A percentile compares a stretch with the other conserved stretches of the same genome.
Conservation (phyloP, 2,113 vertebrate species). For the Piaya cayana region DNA sequence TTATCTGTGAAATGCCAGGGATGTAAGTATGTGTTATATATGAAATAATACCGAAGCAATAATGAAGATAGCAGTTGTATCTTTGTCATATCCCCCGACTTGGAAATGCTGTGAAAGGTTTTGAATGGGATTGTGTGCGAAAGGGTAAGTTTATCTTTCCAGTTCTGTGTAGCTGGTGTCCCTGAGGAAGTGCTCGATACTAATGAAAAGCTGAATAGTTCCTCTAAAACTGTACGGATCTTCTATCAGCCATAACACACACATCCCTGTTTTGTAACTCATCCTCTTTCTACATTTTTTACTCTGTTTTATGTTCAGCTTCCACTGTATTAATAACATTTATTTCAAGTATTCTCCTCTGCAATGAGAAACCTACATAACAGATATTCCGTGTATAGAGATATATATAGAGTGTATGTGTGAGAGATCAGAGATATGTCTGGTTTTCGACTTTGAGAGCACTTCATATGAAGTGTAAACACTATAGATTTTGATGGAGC, state of each 20-base stretch:
- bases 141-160: constrained; percentile 52
- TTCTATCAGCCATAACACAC: neutral
- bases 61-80: constrained; percentile 18
- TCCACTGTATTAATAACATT: constrained; percentile 12
- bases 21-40: neutral
- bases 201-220: constrained; percentile 32
- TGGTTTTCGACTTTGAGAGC: neutral
- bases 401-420: neutral
- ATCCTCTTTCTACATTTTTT: neutral
- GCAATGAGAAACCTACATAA: constrained; percentile 13
- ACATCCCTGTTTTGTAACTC: neutral
- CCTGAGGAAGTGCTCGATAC: constrained; percentile 3
- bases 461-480: neutral
- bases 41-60: constrained; percentile 7
- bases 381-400: neutral
- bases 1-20: constrained; percentile 24
- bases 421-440: neutral
- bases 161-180: neutral
- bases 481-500: neutral
- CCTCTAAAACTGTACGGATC: constrained; percentile 2
- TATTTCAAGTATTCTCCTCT: neutral
- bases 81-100: neutral
- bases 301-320: neutral
- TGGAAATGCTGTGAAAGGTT: constrained; percentile 23
- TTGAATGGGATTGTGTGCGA: neutral